Percentiles rank a stretch among this genome's conserved stretches.
phyloP scores from a whole-genome alignment of 2,113 vertebrate genomes.

The Leptosomus discolor region DNA sequence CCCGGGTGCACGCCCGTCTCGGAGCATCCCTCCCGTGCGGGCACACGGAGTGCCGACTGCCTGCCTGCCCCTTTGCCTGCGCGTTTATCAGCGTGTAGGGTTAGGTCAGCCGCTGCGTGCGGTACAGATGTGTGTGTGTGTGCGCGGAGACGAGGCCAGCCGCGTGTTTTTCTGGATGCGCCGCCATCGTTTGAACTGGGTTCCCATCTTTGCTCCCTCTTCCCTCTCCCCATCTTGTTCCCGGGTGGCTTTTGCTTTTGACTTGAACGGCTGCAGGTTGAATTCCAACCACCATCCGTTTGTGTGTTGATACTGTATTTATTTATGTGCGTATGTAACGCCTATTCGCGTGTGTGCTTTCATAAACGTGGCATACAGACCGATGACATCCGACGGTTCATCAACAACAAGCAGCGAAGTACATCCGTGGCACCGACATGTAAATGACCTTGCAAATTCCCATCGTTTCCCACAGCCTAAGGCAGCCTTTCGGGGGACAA shows the following conservation, averaged over 20 bases:
- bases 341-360: not conserved
- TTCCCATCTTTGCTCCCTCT: not conserved
- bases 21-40: not conserved
- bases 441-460: not conserved
- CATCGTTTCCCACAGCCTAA: not conserved
- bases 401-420: not conserved
- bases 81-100: accelerated
- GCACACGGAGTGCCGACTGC: not conserved
- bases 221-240: not conserved
- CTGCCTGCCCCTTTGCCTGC: not conserved
- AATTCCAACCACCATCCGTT: not conserved
- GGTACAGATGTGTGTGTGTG: accelerated
- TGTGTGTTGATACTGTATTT: not conserved
- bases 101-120: not conserved
- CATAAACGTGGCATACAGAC: not conserved
- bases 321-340: not conserved
- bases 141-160: not conserved
- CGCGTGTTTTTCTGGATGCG: not conserved
- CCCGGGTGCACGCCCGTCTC: accelerated
- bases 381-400: not conserved
- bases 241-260: not conserved
- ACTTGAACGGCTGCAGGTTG: not conserved
- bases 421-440: not conserved
- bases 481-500: not conserved
- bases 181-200: not conserved